phyloP scores from a whole-genome alignment of 2,797 vertebrate genomes.

The Orientallactaga sibirica region DNA sequence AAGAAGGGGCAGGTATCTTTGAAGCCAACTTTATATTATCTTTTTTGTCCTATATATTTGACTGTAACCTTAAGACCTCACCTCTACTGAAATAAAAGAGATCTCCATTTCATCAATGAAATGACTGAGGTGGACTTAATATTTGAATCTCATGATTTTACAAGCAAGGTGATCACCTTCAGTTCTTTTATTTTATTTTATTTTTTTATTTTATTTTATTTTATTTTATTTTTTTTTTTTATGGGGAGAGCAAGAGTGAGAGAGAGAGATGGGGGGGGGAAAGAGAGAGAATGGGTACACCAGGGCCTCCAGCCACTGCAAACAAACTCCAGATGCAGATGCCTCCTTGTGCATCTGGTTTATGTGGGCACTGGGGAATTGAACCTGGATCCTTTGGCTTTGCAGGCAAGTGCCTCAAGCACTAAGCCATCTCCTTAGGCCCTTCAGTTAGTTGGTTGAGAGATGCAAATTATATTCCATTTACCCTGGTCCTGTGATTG shows the following conservation, averaged over 20 bases:
- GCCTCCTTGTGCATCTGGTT: too few species aligned
- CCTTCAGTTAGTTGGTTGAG: constrained; percentile 18
- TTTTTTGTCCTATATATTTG: constrained; percentile 8
- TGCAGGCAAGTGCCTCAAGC: too few species aligned
- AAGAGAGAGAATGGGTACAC: too few species aligned
- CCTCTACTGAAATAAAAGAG: constrained; percentile 25
- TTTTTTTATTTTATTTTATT: too few species aligned
- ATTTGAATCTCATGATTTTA: constrained; percentile 11
- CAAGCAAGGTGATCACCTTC: constrained; percentile 26
- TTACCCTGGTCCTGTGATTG: not conserved
- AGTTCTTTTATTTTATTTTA: not conserved
- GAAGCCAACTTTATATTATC: constrained; percentile 26
- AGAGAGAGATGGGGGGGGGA: too few species aligned
- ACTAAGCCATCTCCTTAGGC: too few species aligned
- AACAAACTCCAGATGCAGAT: too few species aligned
- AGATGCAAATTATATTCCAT: not conserved
- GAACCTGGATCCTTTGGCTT: too few species aligned
- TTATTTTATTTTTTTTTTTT: too few species aligned
- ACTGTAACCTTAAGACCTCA: not conserved
- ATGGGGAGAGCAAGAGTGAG: too few species aligned
- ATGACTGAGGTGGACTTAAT: not conserved
- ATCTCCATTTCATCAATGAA: not conserved
- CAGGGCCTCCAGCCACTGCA: too few species aligned
- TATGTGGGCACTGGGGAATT: too few species aligned
- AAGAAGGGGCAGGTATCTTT: not conserved